Evolutionary conservation across 2,113 vertebrate species (phyloP).

Genomic region (Mastomys coucha): DNA sequence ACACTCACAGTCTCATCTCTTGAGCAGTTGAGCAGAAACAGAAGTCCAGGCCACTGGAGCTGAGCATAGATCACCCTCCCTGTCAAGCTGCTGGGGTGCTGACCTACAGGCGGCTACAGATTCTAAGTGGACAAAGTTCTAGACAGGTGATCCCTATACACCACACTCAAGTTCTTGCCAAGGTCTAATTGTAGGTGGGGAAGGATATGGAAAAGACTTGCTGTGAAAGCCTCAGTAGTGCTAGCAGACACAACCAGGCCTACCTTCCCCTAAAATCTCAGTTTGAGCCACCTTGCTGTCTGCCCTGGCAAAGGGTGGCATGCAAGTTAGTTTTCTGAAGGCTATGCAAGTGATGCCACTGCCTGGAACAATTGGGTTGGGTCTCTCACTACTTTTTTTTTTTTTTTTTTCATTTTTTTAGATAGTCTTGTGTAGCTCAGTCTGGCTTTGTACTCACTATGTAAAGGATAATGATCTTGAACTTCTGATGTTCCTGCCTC

Average conservation of each 20-base stretch:
- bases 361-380: neutral
- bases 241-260: neutral
- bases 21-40: neutral
- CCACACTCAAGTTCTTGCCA: neutral
- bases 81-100: neutral
- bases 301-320: neutral
- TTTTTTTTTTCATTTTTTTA: neutral
- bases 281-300: neutral
- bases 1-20: neutral
- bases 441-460: neutral
- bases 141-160: neutral
- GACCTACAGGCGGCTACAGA: neutral
- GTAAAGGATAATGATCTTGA: neutral
- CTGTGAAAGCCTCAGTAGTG: neutral
- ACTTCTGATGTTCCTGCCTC: neutral
- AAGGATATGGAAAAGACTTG: neutral
- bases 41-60: too few species aligned
- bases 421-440: neutral
- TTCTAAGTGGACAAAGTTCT: neutral
- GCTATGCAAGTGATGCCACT: neutral
- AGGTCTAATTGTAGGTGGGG: neutral
- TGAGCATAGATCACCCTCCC: neutral
- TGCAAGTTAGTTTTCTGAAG: neutral
- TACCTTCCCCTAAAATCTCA: neutral
- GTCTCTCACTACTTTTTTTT: neutral